Evolutionary conservation across 2,888 invertebrate species (phyloP).

Genomic region (Eustalomyia histrio): DNA sequence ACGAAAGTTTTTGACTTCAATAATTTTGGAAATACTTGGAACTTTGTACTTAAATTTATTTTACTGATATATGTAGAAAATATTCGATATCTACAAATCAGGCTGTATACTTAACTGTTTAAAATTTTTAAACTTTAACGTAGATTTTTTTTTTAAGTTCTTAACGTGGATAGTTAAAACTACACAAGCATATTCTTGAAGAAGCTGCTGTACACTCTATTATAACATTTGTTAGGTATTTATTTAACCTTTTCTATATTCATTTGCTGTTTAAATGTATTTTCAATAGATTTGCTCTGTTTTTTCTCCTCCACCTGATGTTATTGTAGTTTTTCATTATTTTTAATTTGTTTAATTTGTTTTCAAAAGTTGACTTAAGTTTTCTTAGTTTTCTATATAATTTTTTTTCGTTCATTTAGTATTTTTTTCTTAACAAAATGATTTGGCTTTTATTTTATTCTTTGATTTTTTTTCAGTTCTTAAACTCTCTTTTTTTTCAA

Average conservation of each 20-base stretch:
- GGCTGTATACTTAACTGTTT: no score
- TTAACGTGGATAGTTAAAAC: no score
- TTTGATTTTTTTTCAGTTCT: slow-evolving; percentile 36
- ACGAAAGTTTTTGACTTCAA: no score
- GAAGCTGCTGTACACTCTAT: no score
- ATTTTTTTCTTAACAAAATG: slow-evolving; percentile 44
- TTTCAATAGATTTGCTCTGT: not conserved
- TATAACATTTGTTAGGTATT: no score
- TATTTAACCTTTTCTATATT: not conserved
- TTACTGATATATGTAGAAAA: no score
- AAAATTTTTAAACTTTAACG: no score
- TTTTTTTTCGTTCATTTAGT: slow-evolving; percentile 8
- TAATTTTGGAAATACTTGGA: no score
- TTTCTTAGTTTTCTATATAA: slow-evolving; percentile 21
- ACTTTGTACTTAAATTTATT: no score
- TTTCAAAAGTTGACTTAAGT: slow-evolving; percentile 64
- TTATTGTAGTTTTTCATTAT: slow-evolving; percentile 58
- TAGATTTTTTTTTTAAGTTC: no score
- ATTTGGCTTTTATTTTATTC: slow-evolving; percentile 52
- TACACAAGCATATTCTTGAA: no score
- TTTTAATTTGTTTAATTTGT: slow-evolving; percentile 67
- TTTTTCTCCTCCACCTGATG: slow-evolving; percentile 1
- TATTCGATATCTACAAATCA: no score
- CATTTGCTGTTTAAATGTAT: not conserved
- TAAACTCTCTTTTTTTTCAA: slow-evolving; percentile 44